Conservation (phyloP, 2,113 vertebrate species). For the Cacatua alba region DNA sequence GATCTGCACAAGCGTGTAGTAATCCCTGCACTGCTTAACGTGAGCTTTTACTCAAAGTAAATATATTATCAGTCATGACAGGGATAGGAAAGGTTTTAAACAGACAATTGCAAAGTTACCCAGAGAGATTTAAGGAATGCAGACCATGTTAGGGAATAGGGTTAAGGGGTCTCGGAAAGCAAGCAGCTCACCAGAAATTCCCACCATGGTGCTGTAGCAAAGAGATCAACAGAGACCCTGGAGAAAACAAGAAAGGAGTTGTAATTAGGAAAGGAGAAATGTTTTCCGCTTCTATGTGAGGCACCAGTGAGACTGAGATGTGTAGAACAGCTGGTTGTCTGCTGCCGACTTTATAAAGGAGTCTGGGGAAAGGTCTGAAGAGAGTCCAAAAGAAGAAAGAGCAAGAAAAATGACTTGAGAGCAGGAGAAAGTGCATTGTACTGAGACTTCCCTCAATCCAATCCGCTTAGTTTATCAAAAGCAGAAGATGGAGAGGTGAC, state of each 20-base stretch:
- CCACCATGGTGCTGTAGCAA: neutral
- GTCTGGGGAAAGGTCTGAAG: neutral
- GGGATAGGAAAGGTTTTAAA: neutral
- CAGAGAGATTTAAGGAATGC: neutral
- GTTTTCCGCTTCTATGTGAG: neutral
- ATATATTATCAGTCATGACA: neutral
- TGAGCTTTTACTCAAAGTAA: neutral
- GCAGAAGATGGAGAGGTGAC: slow-evolving; percentile 46
- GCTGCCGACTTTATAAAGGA: neutral
- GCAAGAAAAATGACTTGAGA: neutral
- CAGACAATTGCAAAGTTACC: neutral
- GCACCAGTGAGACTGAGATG: neutral
- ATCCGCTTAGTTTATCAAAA: neutral
- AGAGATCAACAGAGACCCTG: neutral
- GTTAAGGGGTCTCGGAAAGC: neutral
- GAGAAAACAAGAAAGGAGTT: neutral
- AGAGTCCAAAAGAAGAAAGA: neutral
- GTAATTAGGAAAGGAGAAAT: neutral
- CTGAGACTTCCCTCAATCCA: neutral
- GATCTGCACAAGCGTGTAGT: neutral
- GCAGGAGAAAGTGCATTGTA: neutral
- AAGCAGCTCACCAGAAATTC: neutral
- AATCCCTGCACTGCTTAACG: neutral
- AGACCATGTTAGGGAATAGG: neutral
- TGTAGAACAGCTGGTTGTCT: neutral